A percentile compares a stretch with the other conserved stretches of the same genome.
These are phyloP conservation scores for Chrysolina haemoptera DNA, from an alignment of 2,888 invertebrate species.

Conservation along the genomic window DNA sequence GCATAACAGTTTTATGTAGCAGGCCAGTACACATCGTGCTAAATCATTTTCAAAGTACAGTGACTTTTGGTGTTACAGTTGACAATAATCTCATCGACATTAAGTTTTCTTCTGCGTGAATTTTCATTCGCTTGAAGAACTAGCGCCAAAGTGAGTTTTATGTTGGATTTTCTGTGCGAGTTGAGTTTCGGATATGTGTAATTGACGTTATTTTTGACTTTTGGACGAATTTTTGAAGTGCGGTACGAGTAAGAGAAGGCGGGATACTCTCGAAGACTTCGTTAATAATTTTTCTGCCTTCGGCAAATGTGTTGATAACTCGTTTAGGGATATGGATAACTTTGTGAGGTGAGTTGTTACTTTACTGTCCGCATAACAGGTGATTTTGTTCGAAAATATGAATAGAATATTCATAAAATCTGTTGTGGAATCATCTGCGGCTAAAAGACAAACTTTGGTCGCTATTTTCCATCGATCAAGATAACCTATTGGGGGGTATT, in stretches of 20 bases:
- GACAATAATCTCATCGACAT: slow-evolving; percentile 26
- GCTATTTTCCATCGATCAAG: too few relatives aligned
- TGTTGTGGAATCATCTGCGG: too few relatives aligned
- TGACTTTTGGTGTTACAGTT: slow-evolving; percentile 47
- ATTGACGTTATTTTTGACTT: neutral
- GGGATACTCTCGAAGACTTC: neutral
- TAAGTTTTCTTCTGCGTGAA: slow-evolving; percentile 17
- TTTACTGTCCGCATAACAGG: neutral
- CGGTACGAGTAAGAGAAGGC: neutral
- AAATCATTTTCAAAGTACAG: slow-evolving; percentile 45
- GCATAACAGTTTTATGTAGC: slow-evolving; percentile 48
- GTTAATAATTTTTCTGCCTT: neutral
- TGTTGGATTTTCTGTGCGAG: neutral
- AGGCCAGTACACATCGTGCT: slow-evolving; percentile 48
- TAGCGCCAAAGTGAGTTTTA: neutral
- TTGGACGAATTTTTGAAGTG: neutral
- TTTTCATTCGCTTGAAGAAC: neutral
- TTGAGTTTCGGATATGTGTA: neutral
- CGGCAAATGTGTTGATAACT: slow-evolving; percentile 11
- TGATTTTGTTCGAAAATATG: too few relatives aligned
- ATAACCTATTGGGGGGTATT: too few relatives aligned
- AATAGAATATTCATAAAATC: too few relatives aligned
- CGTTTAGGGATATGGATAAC: slow-evolving; percentile 34
- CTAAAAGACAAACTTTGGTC: too few relatives aligned
- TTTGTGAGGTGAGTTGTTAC: slow-evolving; percentile 33